phyloP scores from a whole-genome alignment of 53 echinoderm and acorn worm species.

The Zoroaster sp. region DNA sequence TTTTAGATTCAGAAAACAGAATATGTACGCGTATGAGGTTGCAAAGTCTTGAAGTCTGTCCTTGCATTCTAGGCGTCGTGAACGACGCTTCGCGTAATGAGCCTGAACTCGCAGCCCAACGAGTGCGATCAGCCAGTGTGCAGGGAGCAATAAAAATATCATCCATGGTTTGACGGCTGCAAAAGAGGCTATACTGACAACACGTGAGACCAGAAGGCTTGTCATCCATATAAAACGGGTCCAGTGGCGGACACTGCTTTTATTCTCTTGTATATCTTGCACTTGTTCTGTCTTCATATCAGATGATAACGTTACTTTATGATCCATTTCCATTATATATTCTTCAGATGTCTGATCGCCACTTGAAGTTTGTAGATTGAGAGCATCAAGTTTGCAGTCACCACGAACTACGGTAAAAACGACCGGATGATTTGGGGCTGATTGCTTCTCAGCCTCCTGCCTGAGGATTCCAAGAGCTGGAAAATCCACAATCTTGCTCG shows the following conservation, averaged over 20 bases:
- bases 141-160: not conserved
- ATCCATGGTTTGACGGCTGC: constrained; percentile 2
- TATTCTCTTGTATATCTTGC: not conserved
- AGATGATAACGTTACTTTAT: not conserved
- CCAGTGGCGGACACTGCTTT: constrained; percentile 12
- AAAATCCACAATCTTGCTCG: not conserved
- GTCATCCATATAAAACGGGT: constrained; percentile 9
- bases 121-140: not conserved
- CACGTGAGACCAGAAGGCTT: constrained; percentile 1
- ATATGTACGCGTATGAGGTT: constrained; percentile 30
- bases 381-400: not conserved
- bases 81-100: not conserved
- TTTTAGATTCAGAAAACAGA: constrained; percentile 29
- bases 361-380: not conserved
- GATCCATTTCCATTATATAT: not conserved
- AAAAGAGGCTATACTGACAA: constrained; percentile 36
- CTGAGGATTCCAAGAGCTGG: constrained; percentile 11
- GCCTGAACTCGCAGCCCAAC: not conserved
- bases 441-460: not conserved
- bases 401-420: not conserved
- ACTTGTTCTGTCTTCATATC: not conserved
- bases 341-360: not conserved
- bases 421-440: not conserved
- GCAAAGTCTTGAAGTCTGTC: constrained; percentile 7
- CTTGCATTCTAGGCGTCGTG: not conserved